Evolutionary conservation across 2,113 vertebrate species (phyloP).

Genomic region (Ctenomys sociabilis): DNA sequence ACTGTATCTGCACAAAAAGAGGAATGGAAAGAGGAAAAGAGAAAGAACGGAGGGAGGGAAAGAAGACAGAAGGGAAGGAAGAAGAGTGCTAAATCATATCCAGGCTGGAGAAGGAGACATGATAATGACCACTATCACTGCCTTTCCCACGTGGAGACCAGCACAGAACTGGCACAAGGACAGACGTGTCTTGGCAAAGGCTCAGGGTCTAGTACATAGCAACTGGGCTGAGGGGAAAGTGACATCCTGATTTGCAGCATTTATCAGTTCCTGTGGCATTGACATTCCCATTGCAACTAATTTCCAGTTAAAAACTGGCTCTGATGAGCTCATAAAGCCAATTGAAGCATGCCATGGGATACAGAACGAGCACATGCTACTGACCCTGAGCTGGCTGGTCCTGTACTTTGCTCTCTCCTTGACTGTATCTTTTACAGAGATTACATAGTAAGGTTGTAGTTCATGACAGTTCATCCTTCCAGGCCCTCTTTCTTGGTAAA

Average conservation of each 20-base stretch:
- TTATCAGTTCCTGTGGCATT: not conserved
- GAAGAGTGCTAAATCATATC: not conserved
- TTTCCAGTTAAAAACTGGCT: conserved; percentile 41
- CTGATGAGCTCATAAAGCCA: not conserved
- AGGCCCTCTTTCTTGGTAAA: not conserved
- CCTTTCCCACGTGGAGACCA: not conserved
- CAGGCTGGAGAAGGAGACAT: not conserved
- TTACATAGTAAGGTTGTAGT: not conserved
- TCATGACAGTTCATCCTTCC: not conserved
- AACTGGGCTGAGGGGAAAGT: not conserved
- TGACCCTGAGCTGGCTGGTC: not conserved
- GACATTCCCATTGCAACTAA: not conserved
- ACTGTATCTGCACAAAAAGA: not conserved
- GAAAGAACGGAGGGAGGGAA: not conserved
- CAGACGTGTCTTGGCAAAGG: not conserved
- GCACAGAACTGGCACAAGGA: not conserved
- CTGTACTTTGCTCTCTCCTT: not conserved
- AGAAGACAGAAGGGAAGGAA: rapidly evolving
- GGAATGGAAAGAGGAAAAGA: not conserved
- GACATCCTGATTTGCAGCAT: not conserved
- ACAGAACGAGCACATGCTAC: not conserved
- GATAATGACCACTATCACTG: not conserved
- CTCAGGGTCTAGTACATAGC: not conserved
- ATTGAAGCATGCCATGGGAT: not conserved
- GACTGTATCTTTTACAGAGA: not conserved